Evolutionary conservation across 2,113 vertebrate genomes (phyloP), one percentile per base, ranked within the genome.

Genomic region (Hucho hucho): DNA sequence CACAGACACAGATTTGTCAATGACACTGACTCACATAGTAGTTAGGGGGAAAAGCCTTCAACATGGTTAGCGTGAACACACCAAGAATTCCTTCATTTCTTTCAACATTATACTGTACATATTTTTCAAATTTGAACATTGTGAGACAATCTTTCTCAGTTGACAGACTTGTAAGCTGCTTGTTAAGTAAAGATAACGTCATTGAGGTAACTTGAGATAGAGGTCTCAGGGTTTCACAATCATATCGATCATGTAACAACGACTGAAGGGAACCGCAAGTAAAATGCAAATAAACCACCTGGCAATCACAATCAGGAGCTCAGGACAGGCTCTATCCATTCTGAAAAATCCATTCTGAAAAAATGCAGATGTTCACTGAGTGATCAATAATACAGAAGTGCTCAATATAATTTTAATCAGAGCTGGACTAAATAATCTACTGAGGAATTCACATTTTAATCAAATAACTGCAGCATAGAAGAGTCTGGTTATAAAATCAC

Each of bases 1-100:
- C 83, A 92, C 83, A 90, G 83, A 93, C 80, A 93, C 84, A 91
- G 59, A 90, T 76, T 83, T 85, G 83, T 87, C 85, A 89, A 85
- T 22, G 67, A 73, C 75, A 80, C 66, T 79, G 61, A 69, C 24
- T 66, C 29, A 67, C 28, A 67, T n/a, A 76, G 70, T 22, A 53
- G 61, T 43, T 22, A 13, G 13, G 1, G 66, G 46, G 65, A 73
- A 73, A 64, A 58, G 74, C 59, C 5, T 22, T 49, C 37, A 81
- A 25, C 49, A 24, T 61, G 4, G 47, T 6, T 13, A 28, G 32
- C 20, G 43, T 37, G 49, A 26, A 67, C 16, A n/a, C 6, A 71
- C 58, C n/a, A n/a, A 61, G 18, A 16, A 61, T 61, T 22, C 22
- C 6, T 4, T 24, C 20, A 61, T 5, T 24, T 61, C 6, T 61